Percentiles rank a stretch among this genome's conserved stretches.
phyloP scores from a whole-genome alignment of 2,888 invertebrate genomes.

The Mythimna ferrago region DNA sequence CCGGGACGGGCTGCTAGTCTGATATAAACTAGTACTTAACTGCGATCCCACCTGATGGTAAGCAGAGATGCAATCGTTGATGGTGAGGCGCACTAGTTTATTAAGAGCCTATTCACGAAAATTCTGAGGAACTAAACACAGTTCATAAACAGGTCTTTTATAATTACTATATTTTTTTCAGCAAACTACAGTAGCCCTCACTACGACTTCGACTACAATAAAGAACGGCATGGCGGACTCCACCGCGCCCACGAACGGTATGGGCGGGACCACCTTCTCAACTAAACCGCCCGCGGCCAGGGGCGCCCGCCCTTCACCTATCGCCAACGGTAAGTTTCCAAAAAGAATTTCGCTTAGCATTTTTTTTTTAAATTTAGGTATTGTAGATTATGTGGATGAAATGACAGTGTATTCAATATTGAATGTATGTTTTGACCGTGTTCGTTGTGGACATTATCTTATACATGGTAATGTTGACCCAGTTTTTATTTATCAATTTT shows the following conservation, averaged over 20 bases:
- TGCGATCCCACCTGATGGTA: too few relatives aligned
- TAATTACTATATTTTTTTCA: constrained; percentile 6
- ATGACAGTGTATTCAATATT: constrained; percentile 2
- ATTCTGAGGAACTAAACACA: too few relatives aligned
- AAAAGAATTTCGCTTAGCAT: not conserved
- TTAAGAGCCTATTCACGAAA: too few relatives aligned
- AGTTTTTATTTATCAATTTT: too few relatives aligned
- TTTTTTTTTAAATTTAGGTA: not conserved
- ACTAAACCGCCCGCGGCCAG: constrained; percentile 81
- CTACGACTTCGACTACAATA: constrained; percentile 69
- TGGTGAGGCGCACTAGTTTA: too few relatives aligned
- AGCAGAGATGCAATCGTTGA: too few relatives aligned
- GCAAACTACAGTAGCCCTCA: constrained; percentile 73
- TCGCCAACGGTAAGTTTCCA: constrained; percentile 76
- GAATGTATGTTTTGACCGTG: not conserved
- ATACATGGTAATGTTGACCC: not conserved
- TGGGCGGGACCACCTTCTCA: constrained; percentile 63
- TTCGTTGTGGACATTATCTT: not conserved
- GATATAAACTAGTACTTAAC: too few relatives aligned
- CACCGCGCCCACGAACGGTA: constrained; percentile 74
- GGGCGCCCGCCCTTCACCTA: constrained; percentile 74
- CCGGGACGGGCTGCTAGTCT: too few relatives aligned
- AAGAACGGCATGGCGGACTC: constrained; percentile 81
- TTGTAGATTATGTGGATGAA: not conserved
- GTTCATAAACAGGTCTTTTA: not conserved